phyloP scores from a whole-genome alignment of 2,113 vertebrate genomes.

The Gopherus evgoodei region DNA sequence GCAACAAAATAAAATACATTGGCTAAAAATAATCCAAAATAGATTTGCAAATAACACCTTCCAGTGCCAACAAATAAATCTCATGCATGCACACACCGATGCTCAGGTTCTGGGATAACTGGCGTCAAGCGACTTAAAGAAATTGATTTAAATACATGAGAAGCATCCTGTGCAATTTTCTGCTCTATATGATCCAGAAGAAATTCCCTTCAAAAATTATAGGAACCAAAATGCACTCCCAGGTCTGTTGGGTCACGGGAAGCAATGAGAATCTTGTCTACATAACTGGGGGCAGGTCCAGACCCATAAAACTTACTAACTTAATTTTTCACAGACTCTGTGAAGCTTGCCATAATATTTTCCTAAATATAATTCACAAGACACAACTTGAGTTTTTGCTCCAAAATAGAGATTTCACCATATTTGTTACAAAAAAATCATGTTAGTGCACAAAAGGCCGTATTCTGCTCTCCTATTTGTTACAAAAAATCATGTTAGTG shows the following conservation, averaged over 20 bases:
- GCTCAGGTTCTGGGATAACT: not conserved
- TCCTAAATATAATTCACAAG: not conserved
- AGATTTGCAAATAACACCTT: not conserved
- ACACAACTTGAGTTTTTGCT: not conserved
- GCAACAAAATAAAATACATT: not conserved
- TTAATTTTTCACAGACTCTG: not conserved
- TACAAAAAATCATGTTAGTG: not conserved
- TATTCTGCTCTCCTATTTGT: not conserved
- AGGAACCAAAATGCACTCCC: not conserved
- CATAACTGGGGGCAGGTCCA: not conserved
- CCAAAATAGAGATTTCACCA: not conserved
- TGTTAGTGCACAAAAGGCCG: not conserved
- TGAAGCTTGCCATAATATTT: not conserved
- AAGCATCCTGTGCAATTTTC: not conserved
- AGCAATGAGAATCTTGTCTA: not conserved
- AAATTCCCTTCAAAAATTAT: not conserved
- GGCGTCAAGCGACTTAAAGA: not conserved
- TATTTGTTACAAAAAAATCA: not conserved
- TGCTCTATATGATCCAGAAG: not conserved
- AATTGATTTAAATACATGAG: not conserved
- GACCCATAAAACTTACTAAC: not conserved
- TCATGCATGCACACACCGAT: not conserved
- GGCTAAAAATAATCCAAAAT: not conserved
- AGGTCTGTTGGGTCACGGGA: not conserved
- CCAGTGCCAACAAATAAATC: not conserved